A percentile compares a stretch with the other conserved stretches of the same genome.
These are phyloP conservation scores for Enteromius trimaculatus DNA, from an alignment of 2,797 vertebrate genomes.

Conservation along the genomic window DNA sequence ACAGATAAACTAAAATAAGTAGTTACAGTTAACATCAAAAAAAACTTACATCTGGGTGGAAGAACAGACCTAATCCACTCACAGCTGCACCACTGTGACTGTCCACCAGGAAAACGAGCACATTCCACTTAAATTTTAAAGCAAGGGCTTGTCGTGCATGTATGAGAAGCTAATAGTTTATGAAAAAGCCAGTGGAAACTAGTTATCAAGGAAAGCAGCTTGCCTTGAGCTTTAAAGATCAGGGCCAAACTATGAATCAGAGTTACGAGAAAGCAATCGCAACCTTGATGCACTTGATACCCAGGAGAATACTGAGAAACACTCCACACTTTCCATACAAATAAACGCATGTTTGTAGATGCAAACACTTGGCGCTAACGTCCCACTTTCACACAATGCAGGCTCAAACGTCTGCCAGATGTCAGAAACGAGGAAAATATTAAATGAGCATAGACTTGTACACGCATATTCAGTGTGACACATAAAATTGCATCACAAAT, in stretches of 20 bases:
- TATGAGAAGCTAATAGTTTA: slow-evolving; percentile 18
- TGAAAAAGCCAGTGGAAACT: background rate
- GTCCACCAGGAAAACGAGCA: background rate
- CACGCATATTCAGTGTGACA: background rate
- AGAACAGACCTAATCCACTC: background rate
- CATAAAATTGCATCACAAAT: background rate
- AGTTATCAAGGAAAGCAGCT: slow-evolving; percentile 18
- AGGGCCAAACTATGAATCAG: slow-evolving; percentile 62
- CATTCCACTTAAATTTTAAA: background rate
- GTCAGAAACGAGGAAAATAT: background rate
- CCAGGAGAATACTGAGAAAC: slow-evolving; percentile 46
- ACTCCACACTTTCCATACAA: slow-evolving; percentile 54
- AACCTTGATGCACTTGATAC: background rate
- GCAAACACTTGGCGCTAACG: slow-evolving; percentile 52
- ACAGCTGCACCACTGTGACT: background rate
- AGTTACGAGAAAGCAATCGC: slow-evolving; percentile 60
- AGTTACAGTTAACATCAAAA: background rate
- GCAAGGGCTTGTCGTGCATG: background rate
- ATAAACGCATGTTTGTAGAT: slow-evolving; percentile 51
- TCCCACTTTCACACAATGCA: slow-evolving; percentile 40
- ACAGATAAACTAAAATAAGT: background rate
- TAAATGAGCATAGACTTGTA: background rate
- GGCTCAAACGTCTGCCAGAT: slow-evolving; percentile 14
- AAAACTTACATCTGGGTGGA: background rate
- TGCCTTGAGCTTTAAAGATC: background rate